Percentiles rank a stretch among this genome's conserved stretches.
phyloP scores from a whole-genome alignment of 2,888 invertebrate genomes.

The Strigamia transsilvanica region DNA sequence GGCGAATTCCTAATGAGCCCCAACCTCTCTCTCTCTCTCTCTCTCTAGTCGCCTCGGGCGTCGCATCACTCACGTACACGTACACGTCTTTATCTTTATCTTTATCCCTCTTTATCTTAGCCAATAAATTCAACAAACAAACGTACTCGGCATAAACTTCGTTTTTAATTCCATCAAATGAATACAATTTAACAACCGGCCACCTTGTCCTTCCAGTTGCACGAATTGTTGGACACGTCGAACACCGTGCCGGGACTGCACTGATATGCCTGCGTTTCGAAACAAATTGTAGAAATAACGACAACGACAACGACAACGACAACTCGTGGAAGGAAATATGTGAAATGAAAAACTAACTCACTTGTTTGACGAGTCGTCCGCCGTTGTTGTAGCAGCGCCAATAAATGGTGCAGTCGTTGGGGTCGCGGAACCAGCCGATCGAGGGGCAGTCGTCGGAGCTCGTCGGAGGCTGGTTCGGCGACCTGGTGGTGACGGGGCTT shows the following conservation, averaged over 20 bases:
- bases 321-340: no score
- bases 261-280: slow-evolving; percentile 48
- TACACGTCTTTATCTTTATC: no score
- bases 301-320: no score
- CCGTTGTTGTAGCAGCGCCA: slow-evolving; percentile 41
- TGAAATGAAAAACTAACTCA: neutral
- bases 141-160: no score
- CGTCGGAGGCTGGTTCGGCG: no score
- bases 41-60: neutral
- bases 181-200: slow-evolving; percentile 55
- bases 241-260: slow-evolving; percentile 57
- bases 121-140: no score
- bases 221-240: slow-evolving; percentile 53
- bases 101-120: no score
- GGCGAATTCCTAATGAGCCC: neutral
- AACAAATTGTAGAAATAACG: neutral
- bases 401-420: slow-evolving; percentile 35
- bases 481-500: neutral
- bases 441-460: neutral
- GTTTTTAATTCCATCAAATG: no score
- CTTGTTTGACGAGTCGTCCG: neutral
- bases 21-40: neutral
- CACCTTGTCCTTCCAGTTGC: slow-evolving; percentile 56
- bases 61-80: neutral
- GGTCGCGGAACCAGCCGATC: slow-evolving; percentile 45